These are phyloP conservation scores for Lepeophtheirus salmonis DNA, from an alignment of 1,140 invertebrate genomes.

Conservation along the genomic window DNA sequence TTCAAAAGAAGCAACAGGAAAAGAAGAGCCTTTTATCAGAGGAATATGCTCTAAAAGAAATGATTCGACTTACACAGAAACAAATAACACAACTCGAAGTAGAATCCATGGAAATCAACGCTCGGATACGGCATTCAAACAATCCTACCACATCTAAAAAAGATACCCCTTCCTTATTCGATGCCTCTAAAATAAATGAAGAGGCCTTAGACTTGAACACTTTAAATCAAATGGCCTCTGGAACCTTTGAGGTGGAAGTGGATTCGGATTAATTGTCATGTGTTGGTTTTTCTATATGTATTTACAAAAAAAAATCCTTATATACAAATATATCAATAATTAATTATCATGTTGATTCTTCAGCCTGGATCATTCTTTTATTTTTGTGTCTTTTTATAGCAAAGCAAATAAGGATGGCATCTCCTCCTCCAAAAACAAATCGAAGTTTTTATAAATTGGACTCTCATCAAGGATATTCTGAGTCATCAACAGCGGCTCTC, in stretches of 20 bases:
- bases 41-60: background rate
- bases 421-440: background rate
- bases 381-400: too few species aligned
- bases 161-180: background rate
- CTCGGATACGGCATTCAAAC: background rate
- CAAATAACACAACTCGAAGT: constrained; percentile 2
- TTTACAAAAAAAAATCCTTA: too few species aligned
- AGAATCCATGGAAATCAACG: background rate
- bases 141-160: too few species aligned
- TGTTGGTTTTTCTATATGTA: too few species aligned
- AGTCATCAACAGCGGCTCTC: background rate
- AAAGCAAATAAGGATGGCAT: too few species aligned
- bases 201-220: background rate
- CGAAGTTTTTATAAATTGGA: background rate
- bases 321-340: too few species aligned
- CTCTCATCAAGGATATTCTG: background rate
- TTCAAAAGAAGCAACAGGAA: background rate
- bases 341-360: too few species aligned
- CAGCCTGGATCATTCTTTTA: too few species aligned
- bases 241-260: background rate
- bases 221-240: background rate
- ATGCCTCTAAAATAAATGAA: background rate
- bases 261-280: too few species aligned
- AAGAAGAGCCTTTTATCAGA: background rate
- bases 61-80: background rate